Conservation (phyloP, 2,888 invertebrate genomes). For the Archips xylosteana region DNA sequence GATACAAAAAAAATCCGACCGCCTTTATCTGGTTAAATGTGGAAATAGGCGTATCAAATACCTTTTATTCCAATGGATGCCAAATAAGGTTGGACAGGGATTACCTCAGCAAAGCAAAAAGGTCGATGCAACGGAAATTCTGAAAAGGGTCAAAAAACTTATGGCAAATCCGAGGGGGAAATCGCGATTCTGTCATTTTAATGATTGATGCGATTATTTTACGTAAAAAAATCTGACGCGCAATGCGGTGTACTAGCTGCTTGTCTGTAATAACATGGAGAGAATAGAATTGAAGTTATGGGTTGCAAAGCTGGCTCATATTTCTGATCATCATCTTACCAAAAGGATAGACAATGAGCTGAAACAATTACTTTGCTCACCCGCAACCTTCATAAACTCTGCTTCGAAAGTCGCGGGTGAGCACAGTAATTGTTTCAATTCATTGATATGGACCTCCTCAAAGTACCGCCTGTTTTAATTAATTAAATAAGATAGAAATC, state of each 20-base stretch:
- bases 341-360: no score
- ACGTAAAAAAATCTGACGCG: not conserved
- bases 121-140: slow-evolving; percentile 21
- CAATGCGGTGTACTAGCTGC: not conserved
- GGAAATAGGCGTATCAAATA: slow-evolving; percentile 18
- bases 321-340: no score
- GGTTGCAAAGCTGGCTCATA: no score
- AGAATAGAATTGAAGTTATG: no score
- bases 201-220: slow-evolving; percentile 4
- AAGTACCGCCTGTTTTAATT: no score
- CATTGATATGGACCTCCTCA: no score
- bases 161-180: slow-evolving; percentile 7
- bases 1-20: not conserved
- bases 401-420: no score
- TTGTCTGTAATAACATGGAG: no score
- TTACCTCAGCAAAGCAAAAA: slow-evolving; percentile 5
- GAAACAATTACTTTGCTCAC: no score
- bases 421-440: no score
- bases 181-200: slow-evolving; percentile 1
- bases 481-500: no score
- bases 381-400: no score
- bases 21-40: slow-evolving; percentile 11
- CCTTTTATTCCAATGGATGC: slow-evolving; percentile 13
- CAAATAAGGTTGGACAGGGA: slow-evolving; percentile 27
- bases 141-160: slow-evolving; percentile 17